Base-by-base conservation (phyloP, 2,113 vertebrate species). In the Morone saxatilis region DNA sequence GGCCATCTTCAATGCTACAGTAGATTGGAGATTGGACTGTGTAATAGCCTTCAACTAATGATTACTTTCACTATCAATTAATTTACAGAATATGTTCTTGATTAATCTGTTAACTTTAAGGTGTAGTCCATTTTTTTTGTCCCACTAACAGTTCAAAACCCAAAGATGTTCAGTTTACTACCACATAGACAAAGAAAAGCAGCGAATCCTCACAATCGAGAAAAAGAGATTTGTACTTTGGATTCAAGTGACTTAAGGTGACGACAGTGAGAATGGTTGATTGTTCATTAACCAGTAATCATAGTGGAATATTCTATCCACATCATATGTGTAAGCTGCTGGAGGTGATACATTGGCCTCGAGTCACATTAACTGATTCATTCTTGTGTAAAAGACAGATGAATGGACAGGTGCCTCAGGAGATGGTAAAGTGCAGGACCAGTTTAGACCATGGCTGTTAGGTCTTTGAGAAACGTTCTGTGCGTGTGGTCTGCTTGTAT, bases 371-470 rank as follows among this genome's bases (percentile, higher is more conserved):
- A 31, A 60, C 19, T 5, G 36, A 70, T 67, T 78, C 11, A 60
- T 68, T 73, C 53, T 70, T 74, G 62, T 56, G 45, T 78, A 53
- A 79, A 43, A 56, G 7, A 22, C n/a, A 62, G 48, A 40, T 69
- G 72, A 79, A 38, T 41, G 62, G 71, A 41, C 80, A 45, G 56
- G 36, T 65, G 71, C 69, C 70, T 69, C 74, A 57, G 62, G 61
- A 57, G 14, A 73, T 1, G 41, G 6, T 0, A 53, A 74, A 69
- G 74, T 56, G 25, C 40, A 62, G 25, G 22, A 19, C 6, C 54
- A 47, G 50, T 62, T 71, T 9, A 25, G 25, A 25, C 41, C 13
- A 53, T 9, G 31, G 14, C 45, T 68, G 43, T n/a, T 7, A 2
- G 31, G 67, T 36, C 43, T 71, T 25, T 67, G n/a, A 47, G 53